Evolutionary conservation across 2,113 vertebrate genomes (phyloP), one percentile per base, ranked within the genome.

Genomic region (Cygnus buccinator): DNA sequence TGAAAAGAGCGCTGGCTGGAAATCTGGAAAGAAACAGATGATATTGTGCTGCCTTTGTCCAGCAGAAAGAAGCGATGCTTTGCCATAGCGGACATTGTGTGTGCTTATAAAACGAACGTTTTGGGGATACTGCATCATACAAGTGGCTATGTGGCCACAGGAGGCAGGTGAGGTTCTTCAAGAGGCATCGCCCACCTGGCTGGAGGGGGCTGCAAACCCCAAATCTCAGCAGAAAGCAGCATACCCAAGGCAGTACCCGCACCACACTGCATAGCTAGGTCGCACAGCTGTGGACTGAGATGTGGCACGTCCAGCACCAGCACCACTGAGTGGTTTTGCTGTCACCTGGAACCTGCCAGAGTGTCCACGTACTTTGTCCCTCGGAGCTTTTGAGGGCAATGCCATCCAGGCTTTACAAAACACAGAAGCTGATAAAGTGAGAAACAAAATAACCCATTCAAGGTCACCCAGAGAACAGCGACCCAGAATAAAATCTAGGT

Each of bases 81-180:
- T 57, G 54, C 43, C 61, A 0, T 8, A 4, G 12, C 33, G 50
- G 21, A 16, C 48, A 72, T 23, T 12, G 2, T 0, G 26, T 0
- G 3, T 4, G 33, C 39, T 80, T n/a, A 0, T 9, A 29, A 37
- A 13, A 29, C 3, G 41, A 48, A 2, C 5, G 41, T 62, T 35
- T 63, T 20, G 23, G 0, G 12, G 46, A 31, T 31, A 33, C 5
- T 3, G 20, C 46, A 11, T 11, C 46, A 48, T 3, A 48, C 46
- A 20, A 22, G 46, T 10, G 9, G 46, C 46, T 48, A 48, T 10
- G 8, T 3, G 46, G 46, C 11, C 46, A 48, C 46, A 48, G 46
- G 46, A 48, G 10, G 46, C 46, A 48, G 46, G 46, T 48, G 46
- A 48, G 46, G 46, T 10, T 48, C 46, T 22, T 21, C 46, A 11